A percentile compares a stretch with the other conserved stretches of the same genome.
Evolutionary conservation across 2,113 vertebrate species (phyloP).

Genomic region (Ophthalmolycus amberensis): DNA sequence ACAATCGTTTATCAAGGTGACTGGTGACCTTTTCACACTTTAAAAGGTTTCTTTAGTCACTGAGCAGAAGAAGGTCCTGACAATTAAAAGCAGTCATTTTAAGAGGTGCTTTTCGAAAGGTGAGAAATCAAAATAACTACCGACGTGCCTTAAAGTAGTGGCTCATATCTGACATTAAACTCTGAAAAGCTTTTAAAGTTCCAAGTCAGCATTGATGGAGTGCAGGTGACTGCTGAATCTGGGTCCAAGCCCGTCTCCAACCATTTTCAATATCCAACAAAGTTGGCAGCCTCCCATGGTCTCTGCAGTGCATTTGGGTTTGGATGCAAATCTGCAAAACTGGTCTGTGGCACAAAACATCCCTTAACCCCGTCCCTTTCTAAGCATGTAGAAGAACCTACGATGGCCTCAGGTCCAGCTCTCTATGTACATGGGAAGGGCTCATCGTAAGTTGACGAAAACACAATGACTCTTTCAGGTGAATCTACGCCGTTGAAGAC

Average conservation of each 20-base stretch:
- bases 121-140: slow-evolving; percentile 6
- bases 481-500: too few species aligned
- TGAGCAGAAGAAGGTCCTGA: not conserved
- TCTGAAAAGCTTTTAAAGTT: slow-evolving; percentile 32
- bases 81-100: slow-evolving; percentile 5
- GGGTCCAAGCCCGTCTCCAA: slow-evolving; percentile 9
- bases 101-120: slow-evolving; percentile 1
- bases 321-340: slow-evolving; percentile 21
- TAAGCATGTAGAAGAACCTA: not conserved
- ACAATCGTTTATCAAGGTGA: not conserved
- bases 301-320: slow-evolving; percentile 30
- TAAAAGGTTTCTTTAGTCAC: not conserved
- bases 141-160: not conserved
- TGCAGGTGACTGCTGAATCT: slow-evolving; percentile 23
- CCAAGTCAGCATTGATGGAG: slow-evolving; percentile 4
- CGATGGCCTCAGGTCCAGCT: not conserved
- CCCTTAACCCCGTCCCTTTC: not conserved
- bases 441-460: too few species aligned
- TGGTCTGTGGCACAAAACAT: slow-evolving; percentile 34
- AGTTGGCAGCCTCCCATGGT: slow-evolving; percentile 24
- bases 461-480: too few species aligned
- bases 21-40: not conserved
- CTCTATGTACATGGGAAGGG: too few species aligned
- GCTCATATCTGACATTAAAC: slow-evolving; percentile 22
- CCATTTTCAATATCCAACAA: slow-evolving; percentile 19